Conservation (phyloP, 2,113 vertebrate genomes). For the Pterocles burchelli region DNA sequence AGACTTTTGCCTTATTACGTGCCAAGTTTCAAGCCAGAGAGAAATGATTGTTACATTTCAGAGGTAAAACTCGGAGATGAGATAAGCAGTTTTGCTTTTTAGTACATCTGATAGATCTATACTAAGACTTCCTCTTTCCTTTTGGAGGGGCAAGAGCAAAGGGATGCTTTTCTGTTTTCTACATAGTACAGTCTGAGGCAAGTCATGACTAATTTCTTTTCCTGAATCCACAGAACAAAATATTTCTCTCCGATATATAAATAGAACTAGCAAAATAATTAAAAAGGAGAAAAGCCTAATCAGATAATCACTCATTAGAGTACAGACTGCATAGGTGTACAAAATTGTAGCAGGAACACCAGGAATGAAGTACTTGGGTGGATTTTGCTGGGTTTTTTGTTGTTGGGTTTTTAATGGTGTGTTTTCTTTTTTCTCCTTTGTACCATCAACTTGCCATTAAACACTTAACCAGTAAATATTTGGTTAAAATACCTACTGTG, state of each 20-base stretch:
- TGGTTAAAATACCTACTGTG: not conserved
- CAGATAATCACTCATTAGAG: not conserved
- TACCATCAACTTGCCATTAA: not conserved
- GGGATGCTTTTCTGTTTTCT: not conserved
- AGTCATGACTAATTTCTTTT: not conserved
- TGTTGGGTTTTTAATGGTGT: not conserved
- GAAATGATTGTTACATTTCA: not conserved
- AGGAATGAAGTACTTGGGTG: not conserved
- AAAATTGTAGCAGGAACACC: not conserved
- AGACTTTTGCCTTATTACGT: not conserved
- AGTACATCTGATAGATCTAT: not conserved
- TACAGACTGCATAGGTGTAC: not conserved
- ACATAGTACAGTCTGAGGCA: not conserved
- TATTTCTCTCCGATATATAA: not conserved
- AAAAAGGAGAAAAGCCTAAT: not conserved
- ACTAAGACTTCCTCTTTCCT: not conserved
- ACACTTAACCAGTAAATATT: not conserved
- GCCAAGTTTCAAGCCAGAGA: not conserved
- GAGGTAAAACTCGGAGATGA: not conserved
- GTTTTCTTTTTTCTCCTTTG: not conserved
- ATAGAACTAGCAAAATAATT: not conserved
- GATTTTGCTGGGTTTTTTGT: no score
- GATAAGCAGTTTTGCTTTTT: not conserved
- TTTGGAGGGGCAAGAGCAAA: fast-evolving
- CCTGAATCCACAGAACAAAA: not conserved